A percentile compares a stretch with the other conserved stretches of the same genome.
Conservation (phyloP, 2,797 vertebrate genomes). For the Pantherophis alleghaniensis region DNA sequence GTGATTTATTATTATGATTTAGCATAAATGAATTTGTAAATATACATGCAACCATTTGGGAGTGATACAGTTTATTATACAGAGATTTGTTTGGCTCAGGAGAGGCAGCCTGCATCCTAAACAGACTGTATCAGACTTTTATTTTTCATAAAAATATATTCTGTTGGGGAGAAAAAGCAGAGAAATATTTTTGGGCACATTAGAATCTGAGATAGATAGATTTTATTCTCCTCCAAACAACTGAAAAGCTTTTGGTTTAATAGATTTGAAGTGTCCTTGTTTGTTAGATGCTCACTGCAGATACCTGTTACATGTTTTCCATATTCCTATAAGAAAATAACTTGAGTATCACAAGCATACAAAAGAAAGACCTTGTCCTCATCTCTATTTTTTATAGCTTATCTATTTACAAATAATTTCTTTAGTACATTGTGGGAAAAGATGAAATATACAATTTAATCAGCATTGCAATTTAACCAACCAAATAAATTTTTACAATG, state of each 20-base stretch:
- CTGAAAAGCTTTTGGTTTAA: background rate
- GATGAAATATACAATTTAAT: background rate
- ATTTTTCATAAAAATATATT: background rate
- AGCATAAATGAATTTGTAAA: slow-evolving; percentile 7
- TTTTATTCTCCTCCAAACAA: background rate
- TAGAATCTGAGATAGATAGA: background rate
- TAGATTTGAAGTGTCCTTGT: background rate
- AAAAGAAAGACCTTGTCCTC: background rate
- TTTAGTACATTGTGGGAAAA: background rate
- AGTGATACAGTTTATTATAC: background rate
- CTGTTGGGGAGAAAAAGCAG: background rate
- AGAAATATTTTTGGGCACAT: background rate
- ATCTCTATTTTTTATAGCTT: background rate
- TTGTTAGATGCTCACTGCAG: background rate
- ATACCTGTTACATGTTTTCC: background rate
- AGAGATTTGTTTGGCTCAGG: background rate
- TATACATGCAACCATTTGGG: background rate
- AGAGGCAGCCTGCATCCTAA: background rate
- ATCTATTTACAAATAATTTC: background rate
- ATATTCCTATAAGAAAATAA: background rate
- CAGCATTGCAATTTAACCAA: background rate
- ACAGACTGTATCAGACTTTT: background rate
- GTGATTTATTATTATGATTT: background rate
- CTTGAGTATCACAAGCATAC: background rate
- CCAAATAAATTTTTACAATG: background rate